These are phyloP conservation scores for Cheirogaleus medius DNA, from an alignment of 2,113 vertebrate species.

Conservation along the genomic window DNA sequence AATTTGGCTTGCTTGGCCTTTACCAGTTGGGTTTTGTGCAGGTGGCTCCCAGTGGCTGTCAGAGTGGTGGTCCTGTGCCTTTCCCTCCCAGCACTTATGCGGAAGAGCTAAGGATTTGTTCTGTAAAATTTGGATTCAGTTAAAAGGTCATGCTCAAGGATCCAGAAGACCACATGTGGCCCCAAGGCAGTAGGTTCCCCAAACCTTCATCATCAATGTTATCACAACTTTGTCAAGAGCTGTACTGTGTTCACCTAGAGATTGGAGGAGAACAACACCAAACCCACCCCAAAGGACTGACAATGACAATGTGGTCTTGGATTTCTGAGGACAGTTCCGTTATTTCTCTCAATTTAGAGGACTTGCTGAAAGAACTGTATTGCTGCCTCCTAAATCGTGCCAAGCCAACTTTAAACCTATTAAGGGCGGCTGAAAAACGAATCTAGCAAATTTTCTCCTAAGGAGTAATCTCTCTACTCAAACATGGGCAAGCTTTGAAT, in stretches of 20 bases:
- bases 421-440: neutral
- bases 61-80: neutral
- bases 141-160: too few relatives aligned
- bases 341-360: neutral
- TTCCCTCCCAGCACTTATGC: neutral
- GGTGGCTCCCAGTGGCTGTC: neutral
- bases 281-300: neutral
- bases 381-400: neutral
- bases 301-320: fast-evolving
- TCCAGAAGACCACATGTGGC: too few relatives aligned
- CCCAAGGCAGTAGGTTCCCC: too few relatives aligned
- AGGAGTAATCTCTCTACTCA: neutral
- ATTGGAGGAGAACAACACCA: neutral
- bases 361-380: neutral
- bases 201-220: neutral
- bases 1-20: neutral
- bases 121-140: too few relatives aligned
- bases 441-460: neutral
- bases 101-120: too few relatives aligned
- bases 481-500: neutral
- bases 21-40: neutral
- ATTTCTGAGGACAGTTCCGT: neutral
- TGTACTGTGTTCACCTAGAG: neutral
- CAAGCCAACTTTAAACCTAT: neutral
- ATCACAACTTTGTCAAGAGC: neutral